These are phyloP conservation scores for Augochlorella aurata DNA, from an alignment of 2,888 invertebrate species.

Conservation along the genomic window DNA sequence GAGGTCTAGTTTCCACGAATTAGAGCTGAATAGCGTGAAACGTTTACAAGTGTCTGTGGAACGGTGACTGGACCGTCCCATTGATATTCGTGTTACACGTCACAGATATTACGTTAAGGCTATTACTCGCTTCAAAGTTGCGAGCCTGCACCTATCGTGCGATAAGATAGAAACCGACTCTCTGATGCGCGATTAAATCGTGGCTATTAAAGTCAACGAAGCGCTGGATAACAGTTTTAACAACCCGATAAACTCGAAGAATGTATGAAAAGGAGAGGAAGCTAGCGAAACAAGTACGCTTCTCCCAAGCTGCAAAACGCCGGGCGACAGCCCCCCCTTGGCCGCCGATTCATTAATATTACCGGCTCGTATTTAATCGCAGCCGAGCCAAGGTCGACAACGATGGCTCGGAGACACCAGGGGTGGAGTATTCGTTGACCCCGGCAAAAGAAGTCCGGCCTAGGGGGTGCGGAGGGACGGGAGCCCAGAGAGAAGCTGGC, in stretches of 20 bases:
- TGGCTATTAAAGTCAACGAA: neutral
- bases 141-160: no score
- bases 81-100: no score
- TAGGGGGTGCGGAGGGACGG: neutral
- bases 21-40: neutral
- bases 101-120: no score
- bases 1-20: neutral
- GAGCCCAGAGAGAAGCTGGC: neutral
- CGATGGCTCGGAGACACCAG: neutral
- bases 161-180: no score
- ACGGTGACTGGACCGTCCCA: neutral
- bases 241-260: neutral
- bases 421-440: constrained; percentile 1
- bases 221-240: neutral
- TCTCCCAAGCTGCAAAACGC: neutral
- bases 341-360: constrained; percentile 5
- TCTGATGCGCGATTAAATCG: neutral
- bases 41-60: neutral
- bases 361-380: constrained; percentile 1
- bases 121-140: no score
- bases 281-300: neutral
- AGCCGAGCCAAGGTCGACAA: neutral
- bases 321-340: neutral
- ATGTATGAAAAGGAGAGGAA: neutral
- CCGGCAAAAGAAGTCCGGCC: neutral